Percentiles rank a stretch among this genome's conserved stretches.
phyloP scores from a whole-genome alignment of 2,888 invertebrate genomes.

The Euphydryas editha region DNA sequence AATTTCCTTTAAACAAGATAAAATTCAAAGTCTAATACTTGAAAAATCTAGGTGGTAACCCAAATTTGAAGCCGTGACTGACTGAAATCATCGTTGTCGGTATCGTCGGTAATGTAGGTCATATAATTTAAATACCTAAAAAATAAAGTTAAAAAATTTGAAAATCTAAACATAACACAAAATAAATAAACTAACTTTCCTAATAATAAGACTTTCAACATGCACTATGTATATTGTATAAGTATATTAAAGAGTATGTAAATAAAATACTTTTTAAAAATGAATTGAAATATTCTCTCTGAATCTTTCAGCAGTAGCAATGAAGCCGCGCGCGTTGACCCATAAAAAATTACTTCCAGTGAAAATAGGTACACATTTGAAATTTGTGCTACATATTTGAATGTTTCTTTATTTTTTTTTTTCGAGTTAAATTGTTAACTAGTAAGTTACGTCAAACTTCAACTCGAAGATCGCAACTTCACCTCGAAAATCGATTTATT shows the following conservation, averaged over 20 bases:
- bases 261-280: conserved; percentile 42
- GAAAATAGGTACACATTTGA: conserved; percentile 54
- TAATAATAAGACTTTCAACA: not conserved
- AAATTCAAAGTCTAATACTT: no score
- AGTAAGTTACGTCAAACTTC: not conserved
- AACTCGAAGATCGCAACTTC: no score
- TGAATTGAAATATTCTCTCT: conserved; percentile 57
- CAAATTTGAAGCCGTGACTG: no score
- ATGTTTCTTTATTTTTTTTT: not conserved
- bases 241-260: conserved; percentile 25
- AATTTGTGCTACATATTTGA: conserved; percentile 52
- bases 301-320: conserved; percentile 54
- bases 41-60: no score
- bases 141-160: no score
- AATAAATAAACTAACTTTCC: no score
- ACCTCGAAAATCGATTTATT: no score
- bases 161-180: no score
- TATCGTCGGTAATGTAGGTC: no score
- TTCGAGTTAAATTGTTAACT: not conserved
- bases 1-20: no score
- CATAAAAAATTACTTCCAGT: conserved; percentile 56
- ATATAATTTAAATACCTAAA: no score
- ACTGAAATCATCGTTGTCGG: no score
- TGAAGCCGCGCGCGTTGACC: conserved; percentile 59
- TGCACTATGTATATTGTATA: not conserved